Conservation (phyloP, 2,888 invertebrate genomes). For the Nectonema munidae region DNA sequence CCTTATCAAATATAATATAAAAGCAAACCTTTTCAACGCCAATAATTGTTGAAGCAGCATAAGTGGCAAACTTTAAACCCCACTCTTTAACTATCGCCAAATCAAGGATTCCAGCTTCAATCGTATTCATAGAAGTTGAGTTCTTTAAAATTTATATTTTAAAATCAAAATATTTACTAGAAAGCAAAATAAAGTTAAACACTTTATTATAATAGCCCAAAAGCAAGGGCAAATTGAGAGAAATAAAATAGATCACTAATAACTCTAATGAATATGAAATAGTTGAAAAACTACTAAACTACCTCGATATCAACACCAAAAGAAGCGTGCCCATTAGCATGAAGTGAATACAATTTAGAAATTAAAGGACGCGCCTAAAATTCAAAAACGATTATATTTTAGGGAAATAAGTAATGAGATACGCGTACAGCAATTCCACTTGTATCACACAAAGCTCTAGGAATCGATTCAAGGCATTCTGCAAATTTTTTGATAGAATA, state of each 20-base stretch:
- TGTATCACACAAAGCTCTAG: constrained; percentile 68
- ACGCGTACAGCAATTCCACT: constrained; percentile 39
- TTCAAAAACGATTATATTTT: constrained; percentile 8
- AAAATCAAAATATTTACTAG: too few species aligned
- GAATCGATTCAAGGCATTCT: constrained; percentile 49
- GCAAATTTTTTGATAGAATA: constrained; percentile 73
- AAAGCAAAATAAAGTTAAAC: too few species aligned
- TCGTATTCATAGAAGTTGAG: constrained; percentile 37
- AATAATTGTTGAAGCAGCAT: constrained; percentile 36
- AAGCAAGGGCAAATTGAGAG: constrained; percentile 10
- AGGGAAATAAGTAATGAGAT: not conserved
- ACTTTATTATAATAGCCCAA: constrained; percentile 22
- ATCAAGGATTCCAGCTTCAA: constrained; percentile 44
- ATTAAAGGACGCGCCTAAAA: constrained; percentile 39
- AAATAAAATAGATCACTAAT: constrained; percentile 17
- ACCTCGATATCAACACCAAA: constrained; percentile 57
- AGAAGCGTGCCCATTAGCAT: constrained; percentile 48
- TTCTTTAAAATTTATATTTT: too few species aligned
- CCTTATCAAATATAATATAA: too few species aligned
- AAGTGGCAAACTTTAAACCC: constrained; percentile 74
- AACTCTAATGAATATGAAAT: constrained; percentile 1
- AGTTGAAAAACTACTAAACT: constrained; percentile 14
- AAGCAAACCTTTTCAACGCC: constrained; percentile 28
- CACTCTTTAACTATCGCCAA: constrained; percentile 52
- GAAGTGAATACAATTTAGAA: constrained; percentile 61